Conservation (phyloP, 2,113 vertebrate species). For the Misgurnus anguillicaudatus region DNA sequence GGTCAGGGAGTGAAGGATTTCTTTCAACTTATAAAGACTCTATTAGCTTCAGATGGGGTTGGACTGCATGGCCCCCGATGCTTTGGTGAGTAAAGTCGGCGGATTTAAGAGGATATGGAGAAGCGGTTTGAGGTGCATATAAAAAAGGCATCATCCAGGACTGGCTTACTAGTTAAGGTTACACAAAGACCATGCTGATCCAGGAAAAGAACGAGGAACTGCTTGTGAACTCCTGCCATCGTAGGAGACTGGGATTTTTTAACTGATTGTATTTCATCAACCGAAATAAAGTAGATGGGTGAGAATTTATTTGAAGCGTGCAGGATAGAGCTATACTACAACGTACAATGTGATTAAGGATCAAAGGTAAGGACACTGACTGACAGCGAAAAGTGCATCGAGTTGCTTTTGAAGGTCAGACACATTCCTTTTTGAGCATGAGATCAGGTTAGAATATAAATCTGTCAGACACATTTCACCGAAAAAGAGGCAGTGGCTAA, state of each 20-base stretch:
- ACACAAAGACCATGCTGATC: slow-evolving; percentile 41
- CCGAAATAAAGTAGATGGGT: slow-evolving; percentile 26
- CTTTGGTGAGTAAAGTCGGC: slow-evolving; percentile 71
- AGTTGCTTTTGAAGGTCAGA: slow-evolving; percentile 38
- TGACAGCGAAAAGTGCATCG: slow-evolving; percentile 22
- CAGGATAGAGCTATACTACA: background rate
- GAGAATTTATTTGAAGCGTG: slow-evolving; percentile 35
- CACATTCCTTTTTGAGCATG: slow-evolving; percentile 1
- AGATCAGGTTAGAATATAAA: slow-evolving; percentile 29
- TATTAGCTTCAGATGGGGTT: slow-evolving; percentile 68
- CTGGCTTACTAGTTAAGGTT: slow-evolving; percentile 52
- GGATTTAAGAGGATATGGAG: slow-evolving; percentile 71
- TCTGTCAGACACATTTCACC: slow-evolving; percentile 6
- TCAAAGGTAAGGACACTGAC: slow-evolving; percentile 39
- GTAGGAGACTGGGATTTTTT: slow-evolving; percentile 35
- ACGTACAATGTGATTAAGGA: slow-evolving; percentile 38
- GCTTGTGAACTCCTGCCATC: slow-evolving; percentile 22
- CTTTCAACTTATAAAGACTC: slow-evolving; percentile 73
- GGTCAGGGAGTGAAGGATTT: slow-evolving; percentile 66
- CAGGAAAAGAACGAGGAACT: slow-evolving; percentile 28
- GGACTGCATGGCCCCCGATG: slow-evolving; percentile 58
- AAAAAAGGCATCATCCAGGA: slow-evolving; percentile 62
- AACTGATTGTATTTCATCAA: slow-evolving; percentile 37
- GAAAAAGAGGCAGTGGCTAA: background rate
- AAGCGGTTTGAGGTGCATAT: slow-evolving; percentile 68